Evolutionary conservation across 2,113 vertebrate genomes (phyloP).

Genomic region (Pedionomus torquatus): DNA sequence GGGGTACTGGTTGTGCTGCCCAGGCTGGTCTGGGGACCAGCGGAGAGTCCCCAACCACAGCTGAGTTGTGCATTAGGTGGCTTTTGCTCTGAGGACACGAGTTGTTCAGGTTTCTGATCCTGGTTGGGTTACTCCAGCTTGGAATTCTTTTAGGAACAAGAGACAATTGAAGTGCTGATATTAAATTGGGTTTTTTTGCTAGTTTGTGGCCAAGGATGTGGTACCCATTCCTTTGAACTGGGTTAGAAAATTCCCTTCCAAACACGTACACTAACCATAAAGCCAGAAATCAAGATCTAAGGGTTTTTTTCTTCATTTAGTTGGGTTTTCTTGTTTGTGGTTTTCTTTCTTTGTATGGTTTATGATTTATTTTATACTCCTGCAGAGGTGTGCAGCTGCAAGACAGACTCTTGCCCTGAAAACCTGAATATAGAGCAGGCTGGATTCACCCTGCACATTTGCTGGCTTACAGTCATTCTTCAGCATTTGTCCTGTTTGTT

Average conservation of each 20-base stretch:
- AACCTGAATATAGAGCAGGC: accelerated
- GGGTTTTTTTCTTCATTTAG: not conserved
- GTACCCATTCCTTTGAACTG: too few relatives aligned
- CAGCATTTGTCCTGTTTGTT: not conserved
- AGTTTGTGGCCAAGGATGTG: not conserved
- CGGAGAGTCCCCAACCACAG: accelerated
- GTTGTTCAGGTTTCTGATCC: not conserved
- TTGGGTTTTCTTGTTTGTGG: not conserved
- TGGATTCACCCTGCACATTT: not conserved
- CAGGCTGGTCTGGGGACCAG: not conserved
- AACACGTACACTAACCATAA: not conserved
- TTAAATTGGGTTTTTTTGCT: not conserved
- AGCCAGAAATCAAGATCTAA: not conserved
- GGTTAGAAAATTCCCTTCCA: not conserved
- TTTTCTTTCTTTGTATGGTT: not conserved
- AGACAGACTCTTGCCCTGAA: not conserved
- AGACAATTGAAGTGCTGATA: not conserved
- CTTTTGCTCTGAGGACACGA: not conserved
- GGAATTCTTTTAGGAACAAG: not conserved
- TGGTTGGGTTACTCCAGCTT: not conserved
- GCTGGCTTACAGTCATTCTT: not conserved
- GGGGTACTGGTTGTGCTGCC: accelerated
- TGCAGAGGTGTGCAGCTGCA: not conserved
- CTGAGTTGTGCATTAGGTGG: too few relatives aligned
- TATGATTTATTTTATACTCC: not conserved